Conservation (phyloP, 1,140 invertebrate species). For the Druon quercuslanigerum region DNA sequence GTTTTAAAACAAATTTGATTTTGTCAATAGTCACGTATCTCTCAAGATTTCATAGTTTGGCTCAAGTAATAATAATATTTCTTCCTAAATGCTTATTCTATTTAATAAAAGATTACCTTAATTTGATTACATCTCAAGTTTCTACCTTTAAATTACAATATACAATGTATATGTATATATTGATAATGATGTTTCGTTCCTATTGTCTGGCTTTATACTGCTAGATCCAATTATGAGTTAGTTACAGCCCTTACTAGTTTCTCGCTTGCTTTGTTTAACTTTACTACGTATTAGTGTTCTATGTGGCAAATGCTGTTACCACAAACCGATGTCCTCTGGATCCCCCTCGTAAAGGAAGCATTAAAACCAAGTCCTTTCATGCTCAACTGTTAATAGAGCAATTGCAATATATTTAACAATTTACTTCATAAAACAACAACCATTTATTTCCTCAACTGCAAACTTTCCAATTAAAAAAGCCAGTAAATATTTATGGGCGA, state of each 20-base stretch:
- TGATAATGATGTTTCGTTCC: neutral
- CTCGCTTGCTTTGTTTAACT: conserved; percentile 26
- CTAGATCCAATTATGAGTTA: conserved; percentile 30
- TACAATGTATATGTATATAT: neutral
- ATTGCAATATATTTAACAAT: conserved; percentile 3
- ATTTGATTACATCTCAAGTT: no score
- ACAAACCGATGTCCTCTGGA: conserved; percentile 15
- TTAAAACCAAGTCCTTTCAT: conserved; percentile 19
- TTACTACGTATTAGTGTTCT: neutral
- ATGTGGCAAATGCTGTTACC: conserved; percentile 8
- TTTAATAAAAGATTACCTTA: no score
- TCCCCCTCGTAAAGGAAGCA: conserved; percentile 13
- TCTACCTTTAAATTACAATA: no score
- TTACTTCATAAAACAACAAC: no score
- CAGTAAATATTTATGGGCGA: no score
- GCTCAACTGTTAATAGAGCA: conserved; percentile 9
- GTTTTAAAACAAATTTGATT: no score
- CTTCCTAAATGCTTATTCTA: no score
- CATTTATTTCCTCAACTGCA: no score
- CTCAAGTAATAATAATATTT: no score
- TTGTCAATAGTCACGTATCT: no score
- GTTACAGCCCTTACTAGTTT: conserved; percentile 19
- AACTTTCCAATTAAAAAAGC: no score
- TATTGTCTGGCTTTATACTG: conserved; percentile 11
- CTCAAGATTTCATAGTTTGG: no score